These are phyloP conservation scores for Nesogale talazaci DNA, from an alignment of 2,113 vertebrate genomes.

Conservation along the genomic window DNA sequence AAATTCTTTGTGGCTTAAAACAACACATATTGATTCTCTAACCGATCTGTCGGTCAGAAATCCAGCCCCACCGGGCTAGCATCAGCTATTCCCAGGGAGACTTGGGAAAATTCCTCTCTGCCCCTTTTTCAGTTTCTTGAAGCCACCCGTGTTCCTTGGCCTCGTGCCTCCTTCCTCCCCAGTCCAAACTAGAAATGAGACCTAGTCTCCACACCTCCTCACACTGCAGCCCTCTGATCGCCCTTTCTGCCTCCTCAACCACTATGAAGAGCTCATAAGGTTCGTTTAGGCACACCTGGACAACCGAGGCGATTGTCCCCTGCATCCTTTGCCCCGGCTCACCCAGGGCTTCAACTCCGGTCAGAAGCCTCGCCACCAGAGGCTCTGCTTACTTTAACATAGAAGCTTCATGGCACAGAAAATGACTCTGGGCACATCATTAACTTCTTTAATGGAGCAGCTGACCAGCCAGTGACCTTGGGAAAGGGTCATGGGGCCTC, in stretches of 20 bases:
- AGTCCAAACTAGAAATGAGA: background rate
- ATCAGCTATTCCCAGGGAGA: background rate
- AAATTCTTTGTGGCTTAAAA: conserved; percentile 34
- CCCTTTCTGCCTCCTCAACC: conserved; percentile 2
- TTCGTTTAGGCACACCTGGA: background rate
- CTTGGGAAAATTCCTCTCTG: background rate
- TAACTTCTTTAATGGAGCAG: conserved; percentile 76
- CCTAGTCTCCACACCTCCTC: conserved; percentile 10
- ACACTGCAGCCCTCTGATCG: background rate
- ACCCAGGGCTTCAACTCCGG: conserved; percentile 52
- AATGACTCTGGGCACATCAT: conserved; percentile 80
- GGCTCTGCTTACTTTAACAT: conserved; percentile 63
- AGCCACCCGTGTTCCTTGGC: background rate
- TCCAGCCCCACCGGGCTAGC: background rate
- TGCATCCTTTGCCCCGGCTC: too few relatives aligned
- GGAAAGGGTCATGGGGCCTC: conserved; percentile 64
- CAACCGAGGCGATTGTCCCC: background rate
- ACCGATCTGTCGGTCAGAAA: background rate
- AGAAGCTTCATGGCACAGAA: conserved; percentile 77
- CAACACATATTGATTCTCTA: background rate
- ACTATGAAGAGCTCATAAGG: background rate
- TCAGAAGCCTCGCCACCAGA: conserved; percentile 68
- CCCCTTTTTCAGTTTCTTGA: conserved; percentile 23
- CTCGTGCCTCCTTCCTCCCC: background rate
- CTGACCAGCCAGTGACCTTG: conserved; percentile 78